These are phyloP conservation scores for Vanessa tameamea DNA, from an alignment of 1,140 invertebrate species.

Conservation along the genomic window DNA sequence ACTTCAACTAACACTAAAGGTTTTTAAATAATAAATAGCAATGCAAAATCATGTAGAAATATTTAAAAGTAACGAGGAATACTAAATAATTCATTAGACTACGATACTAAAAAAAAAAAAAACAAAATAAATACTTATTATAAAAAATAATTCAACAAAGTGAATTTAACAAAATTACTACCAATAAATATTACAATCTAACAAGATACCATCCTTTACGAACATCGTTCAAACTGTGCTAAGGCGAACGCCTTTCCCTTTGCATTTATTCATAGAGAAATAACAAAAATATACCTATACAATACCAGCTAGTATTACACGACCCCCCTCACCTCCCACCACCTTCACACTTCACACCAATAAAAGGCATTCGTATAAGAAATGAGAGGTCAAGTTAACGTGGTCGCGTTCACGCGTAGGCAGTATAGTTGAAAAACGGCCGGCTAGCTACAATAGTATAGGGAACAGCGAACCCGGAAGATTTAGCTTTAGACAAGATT, in stretches of 20 bases:
- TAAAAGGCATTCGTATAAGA: slow-evolving; percentile 30
- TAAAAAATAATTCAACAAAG: neutral
- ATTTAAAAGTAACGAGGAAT: no score
- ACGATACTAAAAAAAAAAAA: neutral
- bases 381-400: slow-evolving; percentile 46
- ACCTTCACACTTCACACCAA: slow-evolving; percentile 26
- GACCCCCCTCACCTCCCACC: slow-evolving; percentile 43
- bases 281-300: slow-evolving; percentile 78
- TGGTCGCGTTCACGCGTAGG: slow-evolving; percentile 67
- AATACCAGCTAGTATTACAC: slow-evolving; percentile 47
- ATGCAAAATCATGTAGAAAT: no score
- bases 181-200: slow-evolving; percentile 60
- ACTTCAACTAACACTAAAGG: no score
- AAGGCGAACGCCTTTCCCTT: slow-evolving; percentile 79
- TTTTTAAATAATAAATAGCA: no score
- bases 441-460: slow-evolving; percentile 69
- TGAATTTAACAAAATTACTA: slow-evolving; percentile 41
- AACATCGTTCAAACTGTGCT: slow-evolving; percentile 76
- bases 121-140: neutral
- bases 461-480: slow-evolving; percentile 73
- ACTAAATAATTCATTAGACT: no score
- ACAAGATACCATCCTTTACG: slow-evolving; percentile 69
- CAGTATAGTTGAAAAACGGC: slow-evolving; percentile 77
- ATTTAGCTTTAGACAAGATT: slow-evolving; percentile 70
- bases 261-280: slow-evolving; percentile 79